Conservation (phyloP, 2,888 invertebrate genomes). For the Drosophila buzzatii region DNA sequence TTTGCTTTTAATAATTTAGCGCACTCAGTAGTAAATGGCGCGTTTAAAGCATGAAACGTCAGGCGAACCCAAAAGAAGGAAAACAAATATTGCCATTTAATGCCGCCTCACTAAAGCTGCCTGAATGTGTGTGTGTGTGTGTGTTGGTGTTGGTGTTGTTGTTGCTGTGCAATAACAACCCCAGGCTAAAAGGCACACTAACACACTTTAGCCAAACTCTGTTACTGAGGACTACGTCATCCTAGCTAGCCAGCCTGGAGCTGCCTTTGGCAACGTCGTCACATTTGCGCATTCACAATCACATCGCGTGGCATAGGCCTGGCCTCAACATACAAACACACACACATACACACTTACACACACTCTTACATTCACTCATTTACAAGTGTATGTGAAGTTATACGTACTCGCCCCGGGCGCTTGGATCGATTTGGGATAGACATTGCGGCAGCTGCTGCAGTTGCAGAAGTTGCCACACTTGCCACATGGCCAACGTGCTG, state of each 20-base stretch:
- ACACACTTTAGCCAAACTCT: constrained; percentile 65
- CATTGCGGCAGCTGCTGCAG: constrained; percentile 76
- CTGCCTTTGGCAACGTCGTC: constrained; percentile 65
- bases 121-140: constrained; percentile 26
- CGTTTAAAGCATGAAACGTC: constrained; percentile 68
- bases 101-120: constrained; percentile 47
- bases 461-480: constrained; percentile 24
- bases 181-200: constrained; percentile 69
- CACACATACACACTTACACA: constrained; percentile 6
- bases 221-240: constrained; percentile 75
- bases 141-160: constrained; percentile 33
- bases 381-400: constrained; percentile 54
- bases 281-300: constrained; percentile 79
- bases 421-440: constrained; percentile 73
- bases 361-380: constrained; percentile 14
- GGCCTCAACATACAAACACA: constrained; percentile 46
- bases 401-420: constrained; percentile 61
- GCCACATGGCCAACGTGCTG: constrained; percentile 29
- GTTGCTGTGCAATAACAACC: constrained; percentile 64
- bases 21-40: constrained; percentile 68
- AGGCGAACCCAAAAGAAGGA: constrained; percentile 62
- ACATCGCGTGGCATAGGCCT: constrained; percentile 76
- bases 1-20: constrained; percentile 77
- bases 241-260: constrained; percentile 62
- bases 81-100: constrained; percentile 60